phyloP scores from a whole-genome alignment of 2,113 vertebrate species.

The Gobiocypris rarus region DNA sequence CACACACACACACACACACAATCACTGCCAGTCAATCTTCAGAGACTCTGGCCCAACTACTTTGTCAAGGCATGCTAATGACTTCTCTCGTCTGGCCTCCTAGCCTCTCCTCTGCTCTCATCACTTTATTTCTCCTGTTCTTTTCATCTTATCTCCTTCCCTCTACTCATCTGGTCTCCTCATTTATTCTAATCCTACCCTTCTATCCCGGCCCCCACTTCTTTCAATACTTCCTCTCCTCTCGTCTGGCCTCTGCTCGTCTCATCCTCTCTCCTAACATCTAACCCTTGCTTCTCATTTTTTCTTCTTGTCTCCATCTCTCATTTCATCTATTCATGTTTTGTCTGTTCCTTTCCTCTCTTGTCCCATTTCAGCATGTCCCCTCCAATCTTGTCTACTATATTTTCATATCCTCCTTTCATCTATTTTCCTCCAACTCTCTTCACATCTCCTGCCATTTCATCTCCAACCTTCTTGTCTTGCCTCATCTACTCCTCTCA shows the following conservation, averaged over 20 bases:
- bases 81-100: constrained; percentile 1
- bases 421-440: background rate
- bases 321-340: background rate
- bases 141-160: background rate
- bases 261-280: background rate
- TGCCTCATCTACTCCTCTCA: background rate
- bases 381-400: background rate
- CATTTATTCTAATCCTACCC: background rate
- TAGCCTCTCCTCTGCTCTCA: background rate
- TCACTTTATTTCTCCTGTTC: too few species aligned
- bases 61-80: background rate
- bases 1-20: background rate
- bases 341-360: background rate
- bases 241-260: background rate
- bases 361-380: background rate
- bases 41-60: background rate
- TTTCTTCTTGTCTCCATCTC: background rate
- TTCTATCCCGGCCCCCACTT: background rate
- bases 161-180: background rate
- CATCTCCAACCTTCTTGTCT: background rate
- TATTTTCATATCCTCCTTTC: background rate
- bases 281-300: background rate
- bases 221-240: too few species aligned
- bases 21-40: constrained; percentile 13
- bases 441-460: background rate